phyloP scores from a whole-genome alignment of 2,113 vertebrate species.

The Phoxinus phoxinus region DNA sequence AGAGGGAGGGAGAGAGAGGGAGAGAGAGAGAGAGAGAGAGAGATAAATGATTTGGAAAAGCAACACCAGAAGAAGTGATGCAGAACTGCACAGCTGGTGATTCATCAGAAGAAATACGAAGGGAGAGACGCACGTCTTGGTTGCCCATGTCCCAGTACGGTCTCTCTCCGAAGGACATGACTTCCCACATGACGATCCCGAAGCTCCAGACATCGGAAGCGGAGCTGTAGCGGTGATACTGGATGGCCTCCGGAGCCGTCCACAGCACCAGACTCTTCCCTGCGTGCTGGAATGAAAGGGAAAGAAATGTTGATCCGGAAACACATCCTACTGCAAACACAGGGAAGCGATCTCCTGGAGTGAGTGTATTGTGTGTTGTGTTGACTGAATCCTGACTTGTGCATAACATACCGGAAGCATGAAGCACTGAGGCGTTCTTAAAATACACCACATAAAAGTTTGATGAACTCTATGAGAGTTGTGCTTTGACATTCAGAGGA shows the following conservation, averaged over 20 bases:
- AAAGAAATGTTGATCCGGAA: neutral
- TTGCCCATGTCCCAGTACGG: slow-evolving; percentile 99
- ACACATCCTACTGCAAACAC: neutral
- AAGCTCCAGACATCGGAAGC: slow-evolving; percentile 98
- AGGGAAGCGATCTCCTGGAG: neutral
- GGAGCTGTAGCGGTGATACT: slow-evolving; percentile 91
- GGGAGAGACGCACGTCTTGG: slow-evolving; percentile 86
- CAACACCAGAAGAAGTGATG: neutral
- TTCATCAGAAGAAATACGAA: neutral
- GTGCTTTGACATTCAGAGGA: slow-evolving; percentile 46
- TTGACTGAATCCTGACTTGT: neutral
- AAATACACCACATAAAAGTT: slow-evolving; percentile 3
- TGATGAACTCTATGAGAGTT: slow-evolving; percentile 39
- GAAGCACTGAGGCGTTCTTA: neutral
- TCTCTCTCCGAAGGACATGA: slow-evolving; percentile 97
- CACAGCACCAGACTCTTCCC: slow-evolving; percentile 92
- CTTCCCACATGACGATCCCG: slow-evolving; percentile 97
- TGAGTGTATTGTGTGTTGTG: neutral
- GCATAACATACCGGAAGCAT: neutral
- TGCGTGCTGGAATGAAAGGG: slow-evolving; percentile 70
- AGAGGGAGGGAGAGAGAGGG: neutral
- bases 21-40: too few species aligned
- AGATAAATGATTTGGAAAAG: neutral
- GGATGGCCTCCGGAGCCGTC: slow-evolving; percentile 91
- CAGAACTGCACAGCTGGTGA: neutral